Percentiles rank a stretch among this genome's conserved stretches.
phyloP scores from a whole-genome alignment of 1,140 invertebrate genomes.

The Zaprionus lachaisei region DNA sequence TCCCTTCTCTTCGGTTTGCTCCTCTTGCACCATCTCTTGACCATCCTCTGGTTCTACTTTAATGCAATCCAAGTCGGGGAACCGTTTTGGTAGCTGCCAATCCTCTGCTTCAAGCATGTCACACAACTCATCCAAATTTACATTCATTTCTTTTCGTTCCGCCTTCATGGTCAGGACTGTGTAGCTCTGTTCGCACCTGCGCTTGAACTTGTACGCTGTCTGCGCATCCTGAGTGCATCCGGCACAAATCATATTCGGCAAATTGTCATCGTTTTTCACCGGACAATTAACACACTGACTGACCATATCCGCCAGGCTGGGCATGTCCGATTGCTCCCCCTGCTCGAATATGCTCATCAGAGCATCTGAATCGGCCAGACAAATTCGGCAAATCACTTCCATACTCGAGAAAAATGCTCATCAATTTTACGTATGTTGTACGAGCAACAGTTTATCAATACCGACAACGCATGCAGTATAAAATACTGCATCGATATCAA shows the following conservation, averaged over 20 bases:
- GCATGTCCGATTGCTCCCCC: neutral
- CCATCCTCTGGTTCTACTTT: constrained; percentile 5
- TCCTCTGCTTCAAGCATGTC: constrained; percentile 21
- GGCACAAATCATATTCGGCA: constrained; percentile 18
- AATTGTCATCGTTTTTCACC: constrained; percentile 15
- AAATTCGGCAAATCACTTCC: constrained; percentile 24
- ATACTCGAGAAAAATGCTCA: neutral
- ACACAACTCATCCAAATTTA: constrained; percentile 24
- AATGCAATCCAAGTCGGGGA: neutral
- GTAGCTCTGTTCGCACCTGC: constrained; percentile 34
- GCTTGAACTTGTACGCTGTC: constrained; percentile 21
- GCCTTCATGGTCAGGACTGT: constrained; percentile 20
- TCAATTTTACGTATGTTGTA: neutral
- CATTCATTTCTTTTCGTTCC: neutral
- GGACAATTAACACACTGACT: constrained; percentile 24
- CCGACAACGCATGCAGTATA: neutral
- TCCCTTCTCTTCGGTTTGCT: neutral
- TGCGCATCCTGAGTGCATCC: constrained; percentile 13
- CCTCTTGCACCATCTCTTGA: neutral
- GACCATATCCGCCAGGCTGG: constrained; percentile 23
- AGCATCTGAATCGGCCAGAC: neutral
- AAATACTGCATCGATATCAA: neutral
- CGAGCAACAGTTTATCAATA: constrained; percentile 13
- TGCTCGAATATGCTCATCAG: constrained; percentile 23
- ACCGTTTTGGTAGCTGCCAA: constrained; percentile 20